These are phyloP conservation scores for Acanthis flammea DNA, from an alignment of 2,797 vertebrate species.

Conservation along the genomic window DNA sequence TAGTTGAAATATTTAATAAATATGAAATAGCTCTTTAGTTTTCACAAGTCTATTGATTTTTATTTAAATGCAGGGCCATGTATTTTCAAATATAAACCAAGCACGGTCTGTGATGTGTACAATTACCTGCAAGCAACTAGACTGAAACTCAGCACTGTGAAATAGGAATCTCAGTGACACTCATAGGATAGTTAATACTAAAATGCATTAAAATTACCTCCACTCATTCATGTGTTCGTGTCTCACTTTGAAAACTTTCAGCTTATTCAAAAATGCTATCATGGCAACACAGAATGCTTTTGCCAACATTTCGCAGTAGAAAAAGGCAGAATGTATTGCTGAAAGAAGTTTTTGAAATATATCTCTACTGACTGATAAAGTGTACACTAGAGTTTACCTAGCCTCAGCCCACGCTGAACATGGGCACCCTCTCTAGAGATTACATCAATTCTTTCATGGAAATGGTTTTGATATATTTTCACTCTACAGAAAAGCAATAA, in stretches of 20 bases:
- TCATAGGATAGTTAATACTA: not conserved
- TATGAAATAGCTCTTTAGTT: not conserved
- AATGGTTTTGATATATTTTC: conserved; percentile 48
- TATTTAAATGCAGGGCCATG: not conserved
- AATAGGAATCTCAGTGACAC: not conserved
- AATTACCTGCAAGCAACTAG: not conserved
- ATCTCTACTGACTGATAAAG: not conserved
- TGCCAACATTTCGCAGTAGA: not conserved
- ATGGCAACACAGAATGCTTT: not conserved
- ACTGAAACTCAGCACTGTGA: not conserved
- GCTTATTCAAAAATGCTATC: not conserved
- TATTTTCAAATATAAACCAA: not conserved
- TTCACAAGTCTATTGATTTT: not conserved
- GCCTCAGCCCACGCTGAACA: not conserved
- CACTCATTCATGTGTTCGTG: not conserved
- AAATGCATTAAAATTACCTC: not conserved
- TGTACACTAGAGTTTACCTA: not conserved
- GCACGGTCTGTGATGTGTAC: not conserved
- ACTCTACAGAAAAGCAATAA: not conserved
- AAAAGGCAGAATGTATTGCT: not conserved
- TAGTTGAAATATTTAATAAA: not conserved
- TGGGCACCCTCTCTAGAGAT: conserved; percentile 7
- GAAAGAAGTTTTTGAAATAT: not conserved
- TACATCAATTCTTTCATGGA: conserved; percentile 15
- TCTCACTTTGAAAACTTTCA: not conserved